Conservation (phyloP, 35 echinoderm and acorn worm genomes). For the Chiridota heheva region DNA sequence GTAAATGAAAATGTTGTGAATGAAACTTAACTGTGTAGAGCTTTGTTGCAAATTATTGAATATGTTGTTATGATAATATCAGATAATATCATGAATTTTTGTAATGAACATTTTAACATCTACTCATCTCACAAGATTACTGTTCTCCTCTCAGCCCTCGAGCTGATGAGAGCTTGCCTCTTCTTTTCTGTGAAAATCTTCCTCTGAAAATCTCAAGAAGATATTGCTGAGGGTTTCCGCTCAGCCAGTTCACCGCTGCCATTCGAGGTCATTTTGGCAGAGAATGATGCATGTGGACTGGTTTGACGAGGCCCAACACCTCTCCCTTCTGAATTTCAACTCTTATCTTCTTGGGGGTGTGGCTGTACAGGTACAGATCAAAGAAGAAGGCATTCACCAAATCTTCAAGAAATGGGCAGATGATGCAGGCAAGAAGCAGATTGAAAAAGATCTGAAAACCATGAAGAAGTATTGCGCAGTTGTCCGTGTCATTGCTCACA, state of each 20-base stretch:
- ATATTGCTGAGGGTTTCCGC: slow-evolving; percentile 13
- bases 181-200: slow-evolving; percentile 18
- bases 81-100: no score
- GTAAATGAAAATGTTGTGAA: no score
- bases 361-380: slow-evolving; percentile 82
- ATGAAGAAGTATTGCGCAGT: slow-evolving; percentile 99
- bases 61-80: no score
- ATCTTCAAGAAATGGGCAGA: slow-evolving; percentile 98
- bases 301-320: slow-evolving; percentile 80
- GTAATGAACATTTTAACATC: no score
- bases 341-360: slow-evolving; percentile 39
- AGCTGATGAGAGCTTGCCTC: slow-evolving; percentile 39
- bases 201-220: slow-evolving; percentile 7
- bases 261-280: neutral
- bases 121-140: no score
- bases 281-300: neutral
- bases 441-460: slow-evolving; percentile 86
- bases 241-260: slow-evolving; percentile 20
- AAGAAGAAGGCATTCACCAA: slow-evolving; percentile 99
- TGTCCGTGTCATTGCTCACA: slow-evolving; percentile 96
- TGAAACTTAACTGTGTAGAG: no score
- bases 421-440: slow-evolving; percentile 82
- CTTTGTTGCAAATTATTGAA: no score
- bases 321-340: slow-evolving; percentile 1
- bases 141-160: slow-evolving; percentile 52